Base-by-base conservation (phyloP, 2,797 vertebrate species). In the Gambelia wislizenii region DNA sequence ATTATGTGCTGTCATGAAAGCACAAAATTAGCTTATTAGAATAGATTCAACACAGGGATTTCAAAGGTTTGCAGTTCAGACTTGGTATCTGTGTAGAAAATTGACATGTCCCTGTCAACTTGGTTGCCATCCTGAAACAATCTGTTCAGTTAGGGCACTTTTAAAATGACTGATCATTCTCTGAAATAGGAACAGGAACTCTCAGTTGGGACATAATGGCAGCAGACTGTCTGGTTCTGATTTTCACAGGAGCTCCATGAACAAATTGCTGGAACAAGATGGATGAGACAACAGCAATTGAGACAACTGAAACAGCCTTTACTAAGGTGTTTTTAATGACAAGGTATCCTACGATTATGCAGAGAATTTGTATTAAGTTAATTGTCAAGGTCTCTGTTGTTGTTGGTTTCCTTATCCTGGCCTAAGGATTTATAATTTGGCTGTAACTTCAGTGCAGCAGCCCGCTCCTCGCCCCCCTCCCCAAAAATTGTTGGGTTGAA, bases 321-420 rank as follows among this genome's bases (percentile, higher is more conserved):
- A 9, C 13, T 47, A 39, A 22, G 76, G 33, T 36, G n/a, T 30
- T 83, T 14, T 13, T 87, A 54, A 56, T 80, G n/a, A 22, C 33
- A 7, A 70, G n/a, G 9, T 70, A 54, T 16, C 47, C 36, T 22
- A 80, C 25, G 6, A 18, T 69, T 67, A 78, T 14, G 64, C 25
- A 56, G 14, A 61, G 12, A 59, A 74, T 20, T 14, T 20, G 39
- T 74, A 44, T 76, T 76, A 56, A 52, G 75, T 64, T 64, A 75
- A 64, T 76, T 52, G 22, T 64, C 44, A 81, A 12, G 9, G 47
- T 42, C 33, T 12, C 54, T 74, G 8, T 70, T 87, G 84, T 77
- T 77, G 70, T 74, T 77, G 16, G 30, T 82, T 56, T 87, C 72
- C 52, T 39, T 76, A 83, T 76, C 80, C 70, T 75, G 25, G 44